Evolutionary conservation across 1,140 invertebrate species (phyloP).

Genomic region (Lepidurus arcticus): DNA sequence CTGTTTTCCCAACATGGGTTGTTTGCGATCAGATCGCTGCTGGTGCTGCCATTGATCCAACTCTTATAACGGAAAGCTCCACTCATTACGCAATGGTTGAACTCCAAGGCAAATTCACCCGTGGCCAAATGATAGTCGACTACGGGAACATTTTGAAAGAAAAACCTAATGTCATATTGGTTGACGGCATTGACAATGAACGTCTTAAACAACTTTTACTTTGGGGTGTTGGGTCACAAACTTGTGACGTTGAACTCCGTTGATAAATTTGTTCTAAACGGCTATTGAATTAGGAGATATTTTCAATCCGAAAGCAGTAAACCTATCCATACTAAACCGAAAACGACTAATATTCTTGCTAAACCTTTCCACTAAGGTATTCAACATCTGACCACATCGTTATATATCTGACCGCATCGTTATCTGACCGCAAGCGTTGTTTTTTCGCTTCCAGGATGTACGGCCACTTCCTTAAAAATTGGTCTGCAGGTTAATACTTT

Average conservation of each 20-base stretch:
- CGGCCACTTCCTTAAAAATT: no score
- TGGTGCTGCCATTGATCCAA: constrained; percentile 47
- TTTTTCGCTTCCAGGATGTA: no score
- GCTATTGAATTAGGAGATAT: no score
- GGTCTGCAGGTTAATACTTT: no score
- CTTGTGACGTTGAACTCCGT: constrained; percentile 40
- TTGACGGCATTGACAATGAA: constrained; percentile 49
- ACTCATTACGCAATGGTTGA: constrained; percentile 52
- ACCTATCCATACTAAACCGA: no score
- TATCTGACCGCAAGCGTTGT: no score
- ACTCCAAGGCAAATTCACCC: constrained; percentile 50
- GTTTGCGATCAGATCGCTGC: constrained; percentile 55
- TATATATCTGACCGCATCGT: no score
- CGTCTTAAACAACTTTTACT: constrained; percentile 48
- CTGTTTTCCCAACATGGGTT: constrained; percentile 40
- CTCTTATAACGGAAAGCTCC: constrained; percentile 41
- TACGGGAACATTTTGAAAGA: constrained; percentile 45
- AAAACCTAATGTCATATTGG: constrained; percentile 49
- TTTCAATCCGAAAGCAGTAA: no score
- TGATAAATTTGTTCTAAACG: constrained; percentile 33
- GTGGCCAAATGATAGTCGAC: constrained; percentile 57
- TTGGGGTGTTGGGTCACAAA: constrained; percentile 36
- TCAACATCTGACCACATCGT: no score
- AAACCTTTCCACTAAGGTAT: no score
- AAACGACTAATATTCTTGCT: no score